Evolutionary conservation across 1,140 invertebrate species (phyloP).

Genomic region (Solenopsis fugax): DNA sequence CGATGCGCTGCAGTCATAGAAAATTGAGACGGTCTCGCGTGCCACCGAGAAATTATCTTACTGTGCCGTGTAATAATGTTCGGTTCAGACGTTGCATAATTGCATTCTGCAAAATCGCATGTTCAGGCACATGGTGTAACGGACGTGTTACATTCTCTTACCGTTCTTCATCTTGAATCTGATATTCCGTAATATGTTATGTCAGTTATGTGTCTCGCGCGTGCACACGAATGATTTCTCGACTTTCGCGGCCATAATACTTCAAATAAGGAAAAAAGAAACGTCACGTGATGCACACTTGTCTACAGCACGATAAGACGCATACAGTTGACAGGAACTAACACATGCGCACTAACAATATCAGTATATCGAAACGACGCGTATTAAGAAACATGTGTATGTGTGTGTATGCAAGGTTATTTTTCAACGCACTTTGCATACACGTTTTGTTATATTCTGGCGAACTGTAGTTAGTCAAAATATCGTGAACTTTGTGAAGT

Average conservation of each 20-base stretch:
- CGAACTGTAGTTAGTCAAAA: background rate
- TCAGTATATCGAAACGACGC: background rate
- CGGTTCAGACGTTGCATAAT: background rate
- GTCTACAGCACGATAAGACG: background rate
- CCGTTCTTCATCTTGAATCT: background rate
- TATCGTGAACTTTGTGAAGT: background rate
- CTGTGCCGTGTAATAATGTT: background rate
- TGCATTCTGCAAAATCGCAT: conserved; percentile 7
- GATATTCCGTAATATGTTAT: background rate
- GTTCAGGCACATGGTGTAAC: background rate
- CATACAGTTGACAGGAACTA: background rate
- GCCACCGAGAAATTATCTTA: background rate
- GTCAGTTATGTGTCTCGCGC: too few species aligned
- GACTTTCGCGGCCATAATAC: too few species aligned
- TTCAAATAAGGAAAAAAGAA: background rate
- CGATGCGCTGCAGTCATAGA: background rate
- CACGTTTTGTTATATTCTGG: background rate
- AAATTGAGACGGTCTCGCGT: background rate
- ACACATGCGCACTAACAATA: background rate
- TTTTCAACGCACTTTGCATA: background rate
- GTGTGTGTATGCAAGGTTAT: background rate
- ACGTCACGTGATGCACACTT: background rate
- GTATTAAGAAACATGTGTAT: background rate
- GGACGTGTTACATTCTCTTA: background rate
- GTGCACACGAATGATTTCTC: background rate